Percentiles rank a stretch among this genome's conserved stretches.
Conservation (phyloP, 2,797 vertebrate genomes). For the Trematomus bernacchii region DNA sequence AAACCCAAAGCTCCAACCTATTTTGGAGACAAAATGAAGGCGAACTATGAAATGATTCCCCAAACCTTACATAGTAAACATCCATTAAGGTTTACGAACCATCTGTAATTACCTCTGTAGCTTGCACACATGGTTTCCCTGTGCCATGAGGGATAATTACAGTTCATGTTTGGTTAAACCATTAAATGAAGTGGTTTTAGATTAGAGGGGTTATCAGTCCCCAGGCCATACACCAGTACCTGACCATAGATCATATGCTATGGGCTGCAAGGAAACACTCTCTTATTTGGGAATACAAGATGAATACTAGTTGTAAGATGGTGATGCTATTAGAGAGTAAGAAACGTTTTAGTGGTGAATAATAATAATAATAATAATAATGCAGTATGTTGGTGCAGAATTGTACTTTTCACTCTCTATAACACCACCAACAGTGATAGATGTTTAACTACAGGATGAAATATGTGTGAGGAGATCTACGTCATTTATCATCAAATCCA, state of each 20-base stretch:
- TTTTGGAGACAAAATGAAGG: background rate
- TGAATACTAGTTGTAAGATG: conserved; percentile 19
- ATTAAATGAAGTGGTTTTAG: conserved; percentile 6
- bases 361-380: no score
- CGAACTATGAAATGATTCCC: background rate
- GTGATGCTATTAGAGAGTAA: background rate
- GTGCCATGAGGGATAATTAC: conserved; percentile 11
- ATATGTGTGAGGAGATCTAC: background rate
- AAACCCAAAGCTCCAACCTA: background rate
- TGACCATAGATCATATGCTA: conserved; percentile 1
- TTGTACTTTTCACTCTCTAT: background rate
- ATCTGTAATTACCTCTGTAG: background rate
- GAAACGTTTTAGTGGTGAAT: background rate
- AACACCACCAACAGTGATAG: background rate
- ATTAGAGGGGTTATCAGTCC: conserved; percentile 15
- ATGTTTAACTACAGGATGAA: background rate
- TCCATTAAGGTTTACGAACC: background rate
- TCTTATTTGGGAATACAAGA: conserved; percentile 1
- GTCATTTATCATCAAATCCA: background rate
- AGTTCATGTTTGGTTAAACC: background rate
- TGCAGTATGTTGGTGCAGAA: conserved; percentile 1
- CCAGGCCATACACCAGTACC: background rate
- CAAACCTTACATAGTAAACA: background rate
- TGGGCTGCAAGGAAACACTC: background rate
- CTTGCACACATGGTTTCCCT: background rate